A percentile compares a stretch with the other conserved stretches of the same genome.
Conservation (phyloP, 2,113 vertebrate genomes). For the Podilymbus podiceps region DNA sequence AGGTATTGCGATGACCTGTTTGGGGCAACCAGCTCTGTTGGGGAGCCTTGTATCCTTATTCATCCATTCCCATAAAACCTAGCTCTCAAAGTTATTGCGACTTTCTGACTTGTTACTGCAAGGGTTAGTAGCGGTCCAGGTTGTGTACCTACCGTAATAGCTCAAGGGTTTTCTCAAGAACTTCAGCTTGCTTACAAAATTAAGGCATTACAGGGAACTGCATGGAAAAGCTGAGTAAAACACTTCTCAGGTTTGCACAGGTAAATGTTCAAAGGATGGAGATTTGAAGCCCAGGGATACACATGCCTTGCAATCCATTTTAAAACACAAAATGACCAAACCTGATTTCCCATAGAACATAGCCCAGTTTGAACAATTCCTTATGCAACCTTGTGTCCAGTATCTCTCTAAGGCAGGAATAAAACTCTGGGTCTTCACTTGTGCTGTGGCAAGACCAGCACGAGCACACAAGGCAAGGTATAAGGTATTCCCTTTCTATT, state of each 20-base stretch:
- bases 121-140: not conserved
- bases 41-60: not conserved
- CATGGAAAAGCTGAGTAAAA: not conserved
- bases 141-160: not conserved
- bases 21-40: not conserved
- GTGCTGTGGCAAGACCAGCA: not conserved
- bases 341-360: not conserved
- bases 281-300: not conserved
- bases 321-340: not conserved
- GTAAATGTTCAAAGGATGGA: not conserved
- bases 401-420: not conserved
- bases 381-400: not conserved
- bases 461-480: not conserved
- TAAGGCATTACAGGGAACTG: not conserved
- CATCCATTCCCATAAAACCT: not conserved
- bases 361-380: not conserved
- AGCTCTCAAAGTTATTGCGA: not conserved
- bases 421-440: not conserved
- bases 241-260: not conserved
- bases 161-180: not conserved
- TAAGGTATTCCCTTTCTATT: not conserved
- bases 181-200: not conserved
- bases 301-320: not conserved
- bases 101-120: not conserved
- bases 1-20: not conserved